Evolutionary conservation across 2,888 invertebrate species (phyloP).

Genomic region (Caenorhabditis sulstoni): DNA sequence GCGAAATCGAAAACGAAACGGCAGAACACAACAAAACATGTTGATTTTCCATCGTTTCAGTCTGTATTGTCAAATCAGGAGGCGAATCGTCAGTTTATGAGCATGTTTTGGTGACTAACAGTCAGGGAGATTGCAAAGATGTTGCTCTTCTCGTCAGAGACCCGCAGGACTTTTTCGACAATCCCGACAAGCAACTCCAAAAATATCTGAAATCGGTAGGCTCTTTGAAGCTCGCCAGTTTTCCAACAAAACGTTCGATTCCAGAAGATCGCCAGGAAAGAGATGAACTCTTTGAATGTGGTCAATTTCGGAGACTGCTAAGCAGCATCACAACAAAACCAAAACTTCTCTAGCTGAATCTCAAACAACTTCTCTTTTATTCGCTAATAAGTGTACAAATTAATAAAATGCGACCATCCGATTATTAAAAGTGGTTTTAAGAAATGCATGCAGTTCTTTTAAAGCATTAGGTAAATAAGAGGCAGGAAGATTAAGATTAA

Average conservation of each 20-base stretch:
- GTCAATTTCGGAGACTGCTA: conserved; percentile 60
- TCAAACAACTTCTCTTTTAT: conserved; percentile 4
- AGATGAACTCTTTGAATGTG: conserved; percentile 61
- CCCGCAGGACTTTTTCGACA: conserved; percentile 68
- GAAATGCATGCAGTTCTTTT: background rate
- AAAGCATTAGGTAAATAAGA: background rate
- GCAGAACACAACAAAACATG: too few relatives aligned
- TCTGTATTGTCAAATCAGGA: conserved; percentile 55
- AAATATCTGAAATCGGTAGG: conserved; percentile 66
- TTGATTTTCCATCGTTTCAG: too few relatives aligned
- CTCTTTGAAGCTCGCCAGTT: background rate
- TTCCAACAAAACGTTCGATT: conserved; percentile 18
- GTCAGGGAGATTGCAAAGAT: conserved; percentile 66
- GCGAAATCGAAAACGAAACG: background rate
- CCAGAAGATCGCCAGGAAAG: conserved; percentile 62
- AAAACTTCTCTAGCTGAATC: conserved; percentile 3
- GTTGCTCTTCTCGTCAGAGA: conserved; percentile 66
- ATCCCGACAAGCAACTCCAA: conserved; percentile 62
- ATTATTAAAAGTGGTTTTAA: conserved; percentile 13
- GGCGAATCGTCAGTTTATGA: conserved; percentile 39
- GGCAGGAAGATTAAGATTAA: too few relatives aligned
- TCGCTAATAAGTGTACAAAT: conserved; percentile 54
- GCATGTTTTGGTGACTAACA: conserved; percentile 59
- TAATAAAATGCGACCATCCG: conserved; percentile 23
- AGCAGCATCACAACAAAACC: conserved; percentile 5